Evolutionary conservation across 1,140 invertebrate species (phyloP).

Genomic region (Anastatus disparis): DNA sequence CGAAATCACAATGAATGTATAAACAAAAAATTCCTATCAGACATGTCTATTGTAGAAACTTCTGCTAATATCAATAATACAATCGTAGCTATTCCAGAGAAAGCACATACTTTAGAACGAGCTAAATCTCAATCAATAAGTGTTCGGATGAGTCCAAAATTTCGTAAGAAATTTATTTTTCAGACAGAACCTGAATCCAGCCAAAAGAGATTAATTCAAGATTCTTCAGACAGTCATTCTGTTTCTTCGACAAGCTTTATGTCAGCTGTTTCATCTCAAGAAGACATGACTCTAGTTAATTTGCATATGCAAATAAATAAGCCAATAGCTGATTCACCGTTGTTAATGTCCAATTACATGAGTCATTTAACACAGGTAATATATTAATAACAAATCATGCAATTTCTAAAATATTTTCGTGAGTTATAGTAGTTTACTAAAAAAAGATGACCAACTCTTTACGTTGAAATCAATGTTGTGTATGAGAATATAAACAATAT

Average conservation of each 20-base stretch:
- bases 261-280: slow-evolving; percentile 92
- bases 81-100: slow-evolving; percentile 48
- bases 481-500: no score
- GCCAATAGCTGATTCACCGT: slow-evolving; percentile 90
- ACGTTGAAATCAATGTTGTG: no score
- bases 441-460: no score
- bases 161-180: slow-evolving; percentile 46
- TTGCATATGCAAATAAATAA: slow-evolving; percentile 95
- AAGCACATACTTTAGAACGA: slow-evolving; percentile 60
- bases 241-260: slow-evolving; percentile 89
- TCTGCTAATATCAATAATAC: slow-evolving; percentile 57
- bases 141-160: slow-evolving; percentile 49
- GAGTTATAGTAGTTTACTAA: no score
- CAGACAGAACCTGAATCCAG: slow-evolving; percentile 45
- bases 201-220: slow-evolving; percentile 57
- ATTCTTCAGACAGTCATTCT: slow-evolving; percentile 76
- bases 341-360: slow-evolving; percentile 94
- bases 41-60: slow-evolving; percentile 68
- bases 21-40: slow-evolving; percentile 68
- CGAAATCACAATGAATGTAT: slow-evolving; percentile 65
- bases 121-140: slow-evolving; percentile 49
- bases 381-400: slow-evolving; percentile 1
- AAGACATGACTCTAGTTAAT: slow-evolving; percentile 92
- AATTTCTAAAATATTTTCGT: slow-evolving; percentile 3
- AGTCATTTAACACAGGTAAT: slow-evolving; percentile 89